Percentiles rank a stretch among this genome's conserved stretches.
Conservation (phyloP, 2,113 vertebrate genomes). For the Varanus komodoensis region DNA sequence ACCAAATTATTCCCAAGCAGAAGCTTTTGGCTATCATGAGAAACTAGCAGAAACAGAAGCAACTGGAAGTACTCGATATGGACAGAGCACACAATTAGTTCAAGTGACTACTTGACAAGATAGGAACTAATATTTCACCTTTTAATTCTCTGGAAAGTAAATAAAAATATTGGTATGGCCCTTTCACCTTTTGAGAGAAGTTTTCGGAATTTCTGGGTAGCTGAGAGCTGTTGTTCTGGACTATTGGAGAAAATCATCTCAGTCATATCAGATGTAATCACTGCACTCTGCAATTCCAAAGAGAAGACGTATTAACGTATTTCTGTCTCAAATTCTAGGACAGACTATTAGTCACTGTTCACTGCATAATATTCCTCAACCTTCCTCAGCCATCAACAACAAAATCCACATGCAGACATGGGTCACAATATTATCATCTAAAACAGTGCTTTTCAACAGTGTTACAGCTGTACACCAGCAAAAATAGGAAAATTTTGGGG, state of each 20-base stretch:
- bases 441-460: too few species aligned
- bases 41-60: background rate
- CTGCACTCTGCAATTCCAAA: conserved; percentile 77
- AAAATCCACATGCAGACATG: background rate
- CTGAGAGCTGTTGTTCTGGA: conserved; percentile 95
- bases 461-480: too few species aligned
- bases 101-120: background rate
- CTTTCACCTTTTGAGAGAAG: conserved; percentile 94
- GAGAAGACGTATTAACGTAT: conserved; percentile 46
- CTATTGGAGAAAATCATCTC: conserved; percentile 98
- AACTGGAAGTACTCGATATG: background rate
- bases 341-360: conserved; percentile 12
- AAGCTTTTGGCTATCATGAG: background rate
- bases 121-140: background rate
- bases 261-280: conserved; percentile 97
- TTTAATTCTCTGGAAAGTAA: conserved; percentile 1
- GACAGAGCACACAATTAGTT: too few species aligned
- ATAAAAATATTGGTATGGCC: background rate
- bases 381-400: background rate
- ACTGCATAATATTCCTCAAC: background rate
- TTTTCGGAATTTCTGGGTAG: conserved; percentile 97
- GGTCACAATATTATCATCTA: too few species aligned
- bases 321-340: conserved; percentile 25
- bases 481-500: too few species aligned
- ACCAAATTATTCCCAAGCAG: too few species aligned